Evolutionary conservation across 2,888 invertebrate genomes (phyloP), one percentile per base, ranked within the genome.

Genomic region (Hyalella azteca): DNA sequence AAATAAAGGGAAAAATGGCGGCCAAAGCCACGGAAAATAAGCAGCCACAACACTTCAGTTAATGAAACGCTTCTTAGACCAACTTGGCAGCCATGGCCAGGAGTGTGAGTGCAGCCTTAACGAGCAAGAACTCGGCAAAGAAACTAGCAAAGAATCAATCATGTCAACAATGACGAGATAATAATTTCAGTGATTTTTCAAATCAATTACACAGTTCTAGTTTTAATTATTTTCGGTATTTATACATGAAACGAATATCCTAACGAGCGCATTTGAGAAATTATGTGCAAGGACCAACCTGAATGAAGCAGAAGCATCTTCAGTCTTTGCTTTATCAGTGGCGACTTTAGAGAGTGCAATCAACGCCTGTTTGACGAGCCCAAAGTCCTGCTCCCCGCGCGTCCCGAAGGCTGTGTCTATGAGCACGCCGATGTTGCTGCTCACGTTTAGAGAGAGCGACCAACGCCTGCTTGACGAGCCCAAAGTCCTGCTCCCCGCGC

Each of bases 31-130:
- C n/a, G n/a, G n/a, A n/a, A n/a, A n/a, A n/a, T n/a, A n/a, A n/a
- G n/a, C n/a, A n/a, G n/a, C n/a, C n/a, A n/a, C n/a, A n/a, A n/a
- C n/a, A n/a, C n/a, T n/a, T n/a, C n/a, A n/a, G n/a, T n/a, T n/a
- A n/a, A n/a, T n/a, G n/a, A n/a, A n/a, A n/a, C n/a, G n/a, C n/a
- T n/a, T n/a, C n/a, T n/a, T n/a, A n/a, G n/a, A n/a, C n/a, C n/a
- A 86, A 90, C 90, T 88, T 88, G 0, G 93, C 92, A 48, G 91
- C 91, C 94, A 97, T 95, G 19, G 93, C 92, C 1, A 97, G 89
- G 1, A 97, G 87, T 80, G 93, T 90, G 3, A 95, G 88, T 0
- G 95, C 93, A 0, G 92, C 91, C 78, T 92, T 90, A 78, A n/a
- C n/a, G n/a, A n/a, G n/a, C n/a, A n/a, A n/a, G n/a, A n/a, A n/a